Percentiles rank a stretch among this genome's conserved stretches.
Conservation (phyloP, 2,113 vertebrate species). For the Calidris pygmaea region DNA sequence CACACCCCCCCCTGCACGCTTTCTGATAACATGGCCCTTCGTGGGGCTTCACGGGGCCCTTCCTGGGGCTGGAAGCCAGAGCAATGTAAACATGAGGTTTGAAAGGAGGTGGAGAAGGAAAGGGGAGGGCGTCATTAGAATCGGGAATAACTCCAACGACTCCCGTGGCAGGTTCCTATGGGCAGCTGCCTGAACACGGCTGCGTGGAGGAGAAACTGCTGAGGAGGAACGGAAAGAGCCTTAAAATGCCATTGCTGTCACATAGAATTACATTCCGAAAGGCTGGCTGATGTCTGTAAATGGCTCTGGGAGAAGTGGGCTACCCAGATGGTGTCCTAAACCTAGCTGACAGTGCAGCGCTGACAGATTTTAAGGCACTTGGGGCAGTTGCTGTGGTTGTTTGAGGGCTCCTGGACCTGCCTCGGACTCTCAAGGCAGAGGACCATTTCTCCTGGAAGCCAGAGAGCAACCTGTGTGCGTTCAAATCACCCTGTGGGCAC, state of each 20-base stretch:
- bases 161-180: not conserved
- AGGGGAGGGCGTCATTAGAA: not conserved
- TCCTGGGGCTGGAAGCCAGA: not conserved
- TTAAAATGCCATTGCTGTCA: not conserved
- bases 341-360: not conserved
- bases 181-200: not conserved
- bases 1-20: fast-evolving
- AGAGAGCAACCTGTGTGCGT: not conserved
- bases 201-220: not conserved
- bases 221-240: not conserved
- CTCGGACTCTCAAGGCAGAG: not conserved
- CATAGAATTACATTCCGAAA: not conserved
- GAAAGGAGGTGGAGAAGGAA: not conserved
- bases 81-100: not conserved
- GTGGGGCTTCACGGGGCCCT: not conserved
- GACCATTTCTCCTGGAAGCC: fast-evolving
- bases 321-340: not conserved
- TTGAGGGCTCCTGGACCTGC: not conserved
- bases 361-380: not conserved
- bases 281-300: not conserved
- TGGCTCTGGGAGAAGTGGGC: not conserved
- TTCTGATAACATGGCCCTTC: not conserved
- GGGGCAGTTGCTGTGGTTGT: not conserved
- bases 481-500: not conserved
- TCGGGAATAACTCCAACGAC: not conserved